Conservation (phyloP, 1,140 invertebrate genomes). For the Trichonephila inaurata region DNA sequence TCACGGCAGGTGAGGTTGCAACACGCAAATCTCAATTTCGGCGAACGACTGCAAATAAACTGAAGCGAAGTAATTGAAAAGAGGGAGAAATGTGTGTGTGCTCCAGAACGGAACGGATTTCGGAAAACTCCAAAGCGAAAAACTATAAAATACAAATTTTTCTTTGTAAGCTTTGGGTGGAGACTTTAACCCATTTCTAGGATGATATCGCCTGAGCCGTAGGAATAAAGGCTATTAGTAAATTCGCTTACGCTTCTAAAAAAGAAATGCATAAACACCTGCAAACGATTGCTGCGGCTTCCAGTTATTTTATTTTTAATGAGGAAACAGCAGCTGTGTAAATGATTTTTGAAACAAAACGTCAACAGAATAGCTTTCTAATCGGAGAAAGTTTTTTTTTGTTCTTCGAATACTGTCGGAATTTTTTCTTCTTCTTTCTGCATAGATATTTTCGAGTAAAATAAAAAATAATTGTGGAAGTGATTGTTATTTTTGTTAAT, state of each 20-base stretch:
- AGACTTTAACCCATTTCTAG: constrained; percentile 5
- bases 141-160: neutral
- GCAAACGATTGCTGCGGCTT: neutral
- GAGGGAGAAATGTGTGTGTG: no score
- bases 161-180: neutral
- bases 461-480: no score
- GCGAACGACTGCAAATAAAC: constrained; percentile 14
- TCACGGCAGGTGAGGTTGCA: constrained; percentile 21
- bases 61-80: constrained; percentile 25
- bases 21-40: constrained; percentile 6
- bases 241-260: neutral
- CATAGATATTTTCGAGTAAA: neutral
- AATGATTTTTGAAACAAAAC: neutral
- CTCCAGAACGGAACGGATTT: neutral
- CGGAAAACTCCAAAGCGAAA: neutral
- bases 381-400: neutral
- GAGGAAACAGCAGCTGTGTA: constrained; percentile 6
- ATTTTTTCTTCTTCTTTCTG: neutral
- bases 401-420: neutral
- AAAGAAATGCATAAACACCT: neutral
- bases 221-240: neutral
- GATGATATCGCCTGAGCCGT: neutral
- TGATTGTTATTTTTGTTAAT: no score
- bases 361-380: neutral
- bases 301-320: neutral